Percentiles rank a stretch among this genome's conserved stretches.
phyloP scores from a whole-genome alignment of 2,888 invertebrate genomes.

The Polyommatus icarus region DNA sequence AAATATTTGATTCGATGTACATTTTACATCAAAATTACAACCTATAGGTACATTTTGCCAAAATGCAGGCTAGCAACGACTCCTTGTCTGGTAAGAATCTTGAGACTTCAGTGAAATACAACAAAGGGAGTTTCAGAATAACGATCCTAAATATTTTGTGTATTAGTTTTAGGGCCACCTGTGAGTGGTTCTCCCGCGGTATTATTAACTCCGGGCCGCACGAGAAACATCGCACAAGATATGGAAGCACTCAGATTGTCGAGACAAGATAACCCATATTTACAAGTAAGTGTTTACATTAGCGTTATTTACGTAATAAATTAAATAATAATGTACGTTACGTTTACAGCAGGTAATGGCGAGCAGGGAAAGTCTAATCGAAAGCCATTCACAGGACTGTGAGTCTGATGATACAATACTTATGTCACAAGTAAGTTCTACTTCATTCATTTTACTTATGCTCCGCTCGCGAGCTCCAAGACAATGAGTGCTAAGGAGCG shows the following conservation, averaged over 20 bases:
- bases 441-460: background rate
- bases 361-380: conserved; percentile 88
- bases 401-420: conserved; percentile 88
- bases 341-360: conserved; percentile 86
- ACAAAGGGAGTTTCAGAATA: background rate
- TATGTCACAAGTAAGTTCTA: conserved; percentile 84
- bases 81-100: conserved; percentile 63
- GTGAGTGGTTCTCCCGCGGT: conserved; percentile 78
- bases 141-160: conserved; percentile 40
- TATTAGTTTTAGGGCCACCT: conserved; percentile 59
- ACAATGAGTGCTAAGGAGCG: too few species aligned
- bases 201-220: conserved; percentile 86
- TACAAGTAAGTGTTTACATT: conserved; percentile 79
- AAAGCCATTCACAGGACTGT: conserved; percentile 84
- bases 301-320: conserved; percentile 29
- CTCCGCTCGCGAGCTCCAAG: too few species aligned
- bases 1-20: conserved; percentile 4
- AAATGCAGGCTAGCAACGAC: conserved; percentile 71
- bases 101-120: background rate
- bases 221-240: conserved; percentile 89
- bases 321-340: conserved; percentile 37
- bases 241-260: conserved; percentile 91
- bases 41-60: conserved; percentile 39
- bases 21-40: background rate
- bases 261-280: conserved; percentile 91